Base-by-base conservation (phyloP, 2,888 invertebrate species). In the Malachius bipustulatus region DNA sequence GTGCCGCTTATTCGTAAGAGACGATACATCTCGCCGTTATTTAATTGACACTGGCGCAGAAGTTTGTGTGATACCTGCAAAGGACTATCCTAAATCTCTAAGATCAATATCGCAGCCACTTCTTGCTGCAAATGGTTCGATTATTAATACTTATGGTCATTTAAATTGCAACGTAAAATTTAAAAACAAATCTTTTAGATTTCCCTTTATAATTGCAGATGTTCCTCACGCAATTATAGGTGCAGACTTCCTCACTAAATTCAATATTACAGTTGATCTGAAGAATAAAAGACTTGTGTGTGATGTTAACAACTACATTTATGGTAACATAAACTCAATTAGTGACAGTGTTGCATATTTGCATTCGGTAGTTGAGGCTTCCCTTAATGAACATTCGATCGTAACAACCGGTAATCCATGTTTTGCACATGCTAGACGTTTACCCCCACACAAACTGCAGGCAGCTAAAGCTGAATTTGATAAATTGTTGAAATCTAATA, bases 221-320 rank as follows among this genome's bases (percentile, higher is more conserved):
- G 48, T 57, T 2, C 39, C 49, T 1, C 47, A 44, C 4, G 48
- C 58, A 1, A 56, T 58, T 8, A 53, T 57, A 8, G 54, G 56
- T 3, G 51, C 47, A 1, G 55, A 57, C 39, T 54, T 59, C 33
- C 55, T 11, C 26, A 16, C 9, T 1, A 42, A 47, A 33, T 55
- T 43, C 30, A 45, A 47, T 10, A 36, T 59, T 1, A 35, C 55
- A 1, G 51, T 55, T 2, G 56, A 56, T 32, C n/a, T 48, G 1
- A 12, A 26, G 12, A 32, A 32, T 8, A 14, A 26, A 12, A 10
- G 26, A 6, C 15, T 30, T 24, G 15, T 37, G 10, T 30, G 36
- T 19, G 13, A 2, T 13, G 15, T 14, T 15, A n/a, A n/a, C n/a
- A n/a, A n/a, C n/a, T n/a, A n/a, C n/a, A n/a, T n/a, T n/a, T n/a